Base-by-base conservation (phyloP, 1,140 invertebrate species). In the Coelopa frigida region DNA sequence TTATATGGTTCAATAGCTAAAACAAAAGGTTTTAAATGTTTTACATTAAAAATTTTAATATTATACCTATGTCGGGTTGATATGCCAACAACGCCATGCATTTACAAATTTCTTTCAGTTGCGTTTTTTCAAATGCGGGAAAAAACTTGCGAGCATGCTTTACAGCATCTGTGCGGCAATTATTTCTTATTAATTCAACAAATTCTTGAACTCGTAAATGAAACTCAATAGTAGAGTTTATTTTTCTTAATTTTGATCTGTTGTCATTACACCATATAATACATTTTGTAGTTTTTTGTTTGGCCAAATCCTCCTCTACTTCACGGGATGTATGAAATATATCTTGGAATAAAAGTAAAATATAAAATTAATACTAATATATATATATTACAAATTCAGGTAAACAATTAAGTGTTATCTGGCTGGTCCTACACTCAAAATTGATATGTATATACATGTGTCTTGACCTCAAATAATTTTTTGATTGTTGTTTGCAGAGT, bases 211-310 rank as follows among this genome's bases (percentile, higher is more conserved):
- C 83, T 21, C 92, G 78, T 44, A 97, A 76, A 69, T 94, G 93
- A 63, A 96, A 95, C 68, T 90, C 87, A 78, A 91, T 85, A 21
- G 79, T 87, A 21, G 85, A 88, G 57, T 89, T 89, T 41, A 95
- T 78, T 73, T 96, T 96, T 32, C 92, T 76, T 36, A 98, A 76
- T 68, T 97, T 98, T 5, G 92, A 95, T 66, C 90, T 87, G 74
- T 98, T 98, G 59, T 98, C 95, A 59, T 92, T 85, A 66, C 94
- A 97, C 95, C 95, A 98, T 40, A 83, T 78, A 12, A 97, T 76
- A 64, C 94, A 96, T 54, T 88, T 87, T 4, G 76, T 74, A 7
- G 92, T 94, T 66, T 96, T 89, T 44, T 83, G 81, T 44, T 79
- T 80, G 1, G 76, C 70, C 27, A 98, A 68, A 50, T 85, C 85